A percentile compares a stretch with the other conserved stretches of the same genome.
phyloP scores from a whole-genome alignment of 1,140 invertebrate genomes.

The Leptinotarsa defecta region DNA sequence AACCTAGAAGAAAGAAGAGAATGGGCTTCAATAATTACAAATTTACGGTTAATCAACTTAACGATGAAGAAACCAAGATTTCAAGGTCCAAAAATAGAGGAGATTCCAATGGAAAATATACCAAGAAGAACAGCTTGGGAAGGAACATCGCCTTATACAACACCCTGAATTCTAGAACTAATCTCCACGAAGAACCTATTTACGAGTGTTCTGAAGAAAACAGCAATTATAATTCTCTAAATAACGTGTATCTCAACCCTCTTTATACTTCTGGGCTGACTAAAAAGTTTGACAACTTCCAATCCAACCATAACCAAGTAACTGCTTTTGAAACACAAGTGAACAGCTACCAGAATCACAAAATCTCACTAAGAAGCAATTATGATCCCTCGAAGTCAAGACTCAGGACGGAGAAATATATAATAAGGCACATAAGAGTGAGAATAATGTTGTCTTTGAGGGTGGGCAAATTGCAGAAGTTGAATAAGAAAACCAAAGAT shows the following conservation, averaged over 20 bases:
- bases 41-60: constrained; percentile 44
- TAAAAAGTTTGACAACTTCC: constrained; percentile 15
- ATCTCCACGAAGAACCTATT: constrained; percentile 51
- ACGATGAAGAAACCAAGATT: constrained; percentile 18
- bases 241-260: constrained; percentile 51
- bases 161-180: constrained; percentile 48
- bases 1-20: constrained; percentile 34
- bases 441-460: constrained; percentile 53
- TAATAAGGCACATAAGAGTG: constrained; percentile 53
- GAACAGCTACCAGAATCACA: constrained; percentile 11
- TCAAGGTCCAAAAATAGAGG: not conserved
- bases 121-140: constrained; percentile 37
- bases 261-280: constrained; percentile 40
- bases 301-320: not conserved
- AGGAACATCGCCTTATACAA: constrained; percentile 47
- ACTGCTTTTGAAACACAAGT: constrained; percentile 5
- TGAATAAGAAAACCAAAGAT: constrained; percentile 27
- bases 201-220: constrained; percentile 53
- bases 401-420: constrained; percentile 50
- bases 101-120: constrained; percentile 12
- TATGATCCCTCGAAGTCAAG: constrained; percentile 30
- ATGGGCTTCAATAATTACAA: constrained; percentile 38
- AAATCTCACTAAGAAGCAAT: constrained; percentile 15
- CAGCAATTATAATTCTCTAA: constrained; percentile 42
- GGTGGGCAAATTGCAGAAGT: constrained; percentile 42